phyloP scores from a whole-genome alignment of 1,140 invertebrate species.

The Eufriesea mexicana region DNA sequence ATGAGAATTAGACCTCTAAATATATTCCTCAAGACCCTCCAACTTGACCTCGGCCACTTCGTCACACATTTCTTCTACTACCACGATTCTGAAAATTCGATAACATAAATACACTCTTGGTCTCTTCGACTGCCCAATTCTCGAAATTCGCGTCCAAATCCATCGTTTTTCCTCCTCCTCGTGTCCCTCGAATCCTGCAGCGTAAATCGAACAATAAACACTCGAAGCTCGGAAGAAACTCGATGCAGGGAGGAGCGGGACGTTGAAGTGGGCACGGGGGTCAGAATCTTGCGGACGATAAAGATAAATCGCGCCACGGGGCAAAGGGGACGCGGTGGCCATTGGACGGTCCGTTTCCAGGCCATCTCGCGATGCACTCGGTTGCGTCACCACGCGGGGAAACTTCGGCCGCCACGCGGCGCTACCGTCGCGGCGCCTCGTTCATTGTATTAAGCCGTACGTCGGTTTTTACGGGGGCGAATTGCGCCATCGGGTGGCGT shows the following conservation, averaged over 20 bases:
- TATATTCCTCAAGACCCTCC: too few species aligned
- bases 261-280: background rate
- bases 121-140: too few species aligned
- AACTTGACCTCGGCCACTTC: too few species aligned
- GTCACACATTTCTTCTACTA: too few species aligned
- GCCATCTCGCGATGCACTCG: background rate
- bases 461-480: background rate
- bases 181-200: background rate
- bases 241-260: background rate
- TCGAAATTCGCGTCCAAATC: too few species aligned
- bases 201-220: background rate
- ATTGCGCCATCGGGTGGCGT: background rate
- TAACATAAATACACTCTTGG: too few species aligned
- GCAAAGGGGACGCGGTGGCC: background rate
- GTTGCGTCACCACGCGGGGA: constrained; percentile 1
- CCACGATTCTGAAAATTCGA: too few species aligned
- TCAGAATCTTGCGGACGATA: background rate
- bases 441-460: constrained; percentile 11
- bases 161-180: background rate
- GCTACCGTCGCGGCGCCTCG: background rate
- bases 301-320: background rate
- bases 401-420: background rate
- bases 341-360: background rate
- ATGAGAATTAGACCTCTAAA: too few species aligned
- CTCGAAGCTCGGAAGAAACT: background rate